These are phyloP conservation scores for Notiomystis cincta DNA, from an alignment of 2,113 vertebrate genomes.

Conservation along the genomic window DNA sequence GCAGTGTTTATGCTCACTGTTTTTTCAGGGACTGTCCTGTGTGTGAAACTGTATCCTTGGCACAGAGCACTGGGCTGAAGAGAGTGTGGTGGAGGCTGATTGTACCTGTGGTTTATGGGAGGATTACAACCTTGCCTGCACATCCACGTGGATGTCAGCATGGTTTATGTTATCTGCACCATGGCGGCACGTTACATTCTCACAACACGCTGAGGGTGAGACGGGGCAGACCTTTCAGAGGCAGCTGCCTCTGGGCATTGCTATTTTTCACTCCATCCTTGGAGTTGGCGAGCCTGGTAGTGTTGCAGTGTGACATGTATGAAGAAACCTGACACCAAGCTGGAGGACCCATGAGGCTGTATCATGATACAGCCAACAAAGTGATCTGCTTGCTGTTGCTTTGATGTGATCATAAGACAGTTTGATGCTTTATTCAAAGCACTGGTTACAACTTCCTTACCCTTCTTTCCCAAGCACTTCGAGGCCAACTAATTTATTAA, in stretches of 20 bases:
- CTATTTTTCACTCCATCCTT: not conserved
- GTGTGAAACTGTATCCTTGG: not conserved
- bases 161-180: not conserved
- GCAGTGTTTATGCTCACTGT: not conserved
- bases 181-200: not conserved
- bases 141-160: not conserved
- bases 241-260: not conserved
- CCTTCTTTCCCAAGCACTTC: conserved; percentile 37
- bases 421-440: conserved; percentile 52
- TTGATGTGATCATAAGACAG: conserved; percentile 49
- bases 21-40: not conserved
- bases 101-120: not conserved
- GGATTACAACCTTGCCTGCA: not conserved
- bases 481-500: conserved; percentile 55
- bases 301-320: not conserved
- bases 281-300: not conserved
- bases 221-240: not conserved
- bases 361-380: not conserved
- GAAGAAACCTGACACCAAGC: not conserved
- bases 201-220: not conserved
- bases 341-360: not conserved
- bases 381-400: conserved; percentile 26
- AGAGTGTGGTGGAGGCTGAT: not conserved
- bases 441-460: conserved; percentile 37
- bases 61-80: not conserved